Percentiles rank a stretch among this genome's conserved stretches.
phyloP scores from a whole-genome alignment of 2,113 vertebrate species.

The Peucedramus taeniatus region DNA sequence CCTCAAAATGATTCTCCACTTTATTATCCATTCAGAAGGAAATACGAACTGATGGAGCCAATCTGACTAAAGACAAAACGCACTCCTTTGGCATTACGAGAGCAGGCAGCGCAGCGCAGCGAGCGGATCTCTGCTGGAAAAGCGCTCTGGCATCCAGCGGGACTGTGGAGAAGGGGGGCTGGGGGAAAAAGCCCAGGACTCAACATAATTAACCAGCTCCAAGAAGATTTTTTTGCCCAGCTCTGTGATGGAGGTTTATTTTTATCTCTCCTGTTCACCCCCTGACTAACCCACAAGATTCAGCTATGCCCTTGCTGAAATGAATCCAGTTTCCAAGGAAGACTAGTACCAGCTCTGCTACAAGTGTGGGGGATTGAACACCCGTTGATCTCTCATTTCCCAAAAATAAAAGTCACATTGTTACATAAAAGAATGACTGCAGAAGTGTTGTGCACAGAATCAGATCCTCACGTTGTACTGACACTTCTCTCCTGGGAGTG shows the following conservation, averaged over 20 bases:
- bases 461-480: not conserved
- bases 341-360: not conserved
- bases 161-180: not conserved
- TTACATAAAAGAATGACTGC: conserved; percentile 53
- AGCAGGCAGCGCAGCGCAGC: not conserved
- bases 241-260: not conserved
- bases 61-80: conserved; percentile 44
- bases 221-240: not conserved
- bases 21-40: conserved; percentile 59
- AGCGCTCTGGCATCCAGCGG: not conserved
- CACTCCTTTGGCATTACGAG: not conserved
- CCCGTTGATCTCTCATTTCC: not conserved
- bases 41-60: conserved; percentile 34
- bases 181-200: not conserved
- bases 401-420: conserved; percentile 42
- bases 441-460: not conserved
- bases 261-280: not conserved
- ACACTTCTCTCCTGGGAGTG: not conserved
- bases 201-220: not conserved
- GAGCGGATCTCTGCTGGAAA: not conserved
- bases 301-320: not conserved
- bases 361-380: not conserved
- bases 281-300: not conserved
- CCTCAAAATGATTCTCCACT: conserved; percentile 35
- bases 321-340: not conserved